Evolutionary conservation across 2,888 invertebrate species (phyloP), one percentile per base, ranked within the genome.

Genomic region (Xanthia togata): DNA sequence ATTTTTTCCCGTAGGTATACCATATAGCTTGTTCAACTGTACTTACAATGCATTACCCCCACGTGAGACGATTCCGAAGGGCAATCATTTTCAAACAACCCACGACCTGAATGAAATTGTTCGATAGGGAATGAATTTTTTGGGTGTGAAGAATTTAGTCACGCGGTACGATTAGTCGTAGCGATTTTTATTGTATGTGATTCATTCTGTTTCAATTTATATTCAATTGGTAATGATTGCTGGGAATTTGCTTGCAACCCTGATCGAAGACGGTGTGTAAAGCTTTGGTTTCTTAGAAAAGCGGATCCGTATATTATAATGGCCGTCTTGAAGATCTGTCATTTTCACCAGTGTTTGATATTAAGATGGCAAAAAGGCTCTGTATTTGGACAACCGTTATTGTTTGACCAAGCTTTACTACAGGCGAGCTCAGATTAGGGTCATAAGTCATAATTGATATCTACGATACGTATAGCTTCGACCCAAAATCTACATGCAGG

Each of bases 31-130:
- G 5, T 53, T 53, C 6, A 17, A 35, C 4, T 35, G 20, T 70
- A 89, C 89, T 11, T 69, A 89, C 89, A 88, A 88, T 87, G 83
- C 84, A 75, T 86, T 88, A 82, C 87, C 73, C 78, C 85, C 78
- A 81, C 80, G 47, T 62, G 35, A 69, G 20, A 62, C 44, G 67
- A 77, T 64, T n/a, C 20, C 11, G 70, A 88, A 80, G 69, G 84
- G 62, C 70, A 78, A 73, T 14, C 14, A 72, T 78, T 64, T 70
- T 71, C 41, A 20, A n/a, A 57, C 44, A 35, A 47, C 67, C 63
- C 50, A 75, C 50, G 31, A 67, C 14, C 23, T 67, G 63, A 79
- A 76, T 83, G 31, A 79, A 73, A 78, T 62, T 53, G 17, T 4
- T 72, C 12, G 35, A 55, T 23, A 14, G 11, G 5, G 12, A 38